Percentiles rank a stretch among this genome's conserved stretches.
These are phyloP conservation scores for Octopus sinensis DNA, from an alignment of 1,140 invertebrate species.

Conservation along the genomic window DNA sequence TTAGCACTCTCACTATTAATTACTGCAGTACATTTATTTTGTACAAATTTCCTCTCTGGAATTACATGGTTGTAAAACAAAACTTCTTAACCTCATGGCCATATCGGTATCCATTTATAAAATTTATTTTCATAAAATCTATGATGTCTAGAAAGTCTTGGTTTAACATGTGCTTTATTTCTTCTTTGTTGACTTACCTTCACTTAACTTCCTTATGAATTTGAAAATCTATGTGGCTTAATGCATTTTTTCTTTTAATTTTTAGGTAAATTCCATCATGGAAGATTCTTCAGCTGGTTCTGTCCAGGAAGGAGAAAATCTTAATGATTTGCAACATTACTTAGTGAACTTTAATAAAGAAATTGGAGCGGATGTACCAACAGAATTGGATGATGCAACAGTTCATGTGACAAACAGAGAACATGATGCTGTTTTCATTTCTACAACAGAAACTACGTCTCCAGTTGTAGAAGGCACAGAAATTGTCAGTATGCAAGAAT, in stretches of 20 bases:
- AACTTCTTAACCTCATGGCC: no score
- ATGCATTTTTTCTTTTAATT: not conserved
- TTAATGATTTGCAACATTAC: slow-evolving; percentile 78
- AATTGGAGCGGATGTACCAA: slow-evolving; percentile 59
- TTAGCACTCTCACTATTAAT: no score
- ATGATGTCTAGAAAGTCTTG: no score
- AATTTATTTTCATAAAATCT: no score
- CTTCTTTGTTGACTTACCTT: no score
- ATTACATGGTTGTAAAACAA: no score
- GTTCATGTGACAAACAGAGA: slow-evolving; percentile 22
- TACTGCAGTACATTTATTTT: no score
- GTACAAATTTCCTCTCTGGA: no score
- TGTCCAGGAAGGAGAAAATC: slow-evolving; percentile 48
- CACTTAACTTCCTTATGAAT: no score
- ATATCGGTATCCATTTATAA: no score
- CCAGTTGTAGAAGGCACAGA: slow-evolving; percentile 4
- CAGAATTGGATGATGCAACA: slow-evolving; percentile 19
- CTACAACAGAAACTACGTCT: slow-evolving; percentile 6
- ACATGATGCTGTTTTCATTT: slow-evolving; percentile 18
- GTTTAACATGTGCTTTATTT: no score
- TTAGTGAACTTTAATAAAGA: slow-evolving; percentile 82
- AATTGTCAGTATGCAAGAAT: not conserved
- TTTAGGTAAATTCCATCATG: slow-evolving; percentile 21
- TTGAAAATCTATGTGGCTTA: no score
- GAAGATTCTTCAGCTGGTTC: slow-evolving; percentile 22